Evolutionary conservation across 2,797 vertebrate genomes (phyloP).

Genomic region (Garrulus glandarius): DNA sequence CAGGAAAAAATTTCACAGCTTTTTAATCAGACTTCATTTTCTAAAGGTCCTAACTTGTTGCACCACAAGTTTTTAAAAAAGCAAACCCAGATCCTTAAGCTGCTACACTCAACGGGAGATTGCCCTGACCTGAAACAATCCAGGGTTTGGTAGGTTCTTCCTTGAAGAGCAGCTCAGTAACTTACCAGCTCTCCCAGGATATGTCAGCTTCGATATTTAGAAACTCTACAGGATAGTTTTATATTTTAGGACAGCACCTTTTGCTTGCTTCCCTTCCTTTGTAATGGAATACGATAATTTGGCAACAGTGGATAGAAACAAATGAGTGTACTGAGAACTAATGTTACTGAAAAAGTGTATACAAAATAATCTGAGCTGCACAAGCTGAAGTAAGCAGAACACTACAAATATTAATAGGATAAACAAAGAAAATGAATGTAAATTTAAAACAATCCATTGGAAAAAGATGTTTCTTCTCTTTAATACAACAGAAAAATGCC

Average conservation of each 20-base stretch:
- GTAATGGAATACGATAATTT: not conserved
- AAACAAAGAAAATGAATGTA: not conserved
- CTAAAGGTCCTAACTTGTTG: not conserved
- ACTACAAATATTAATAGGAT: not conserved
- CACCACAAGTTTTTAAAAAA: not conserved
- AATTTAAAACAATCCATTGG: not conserved
- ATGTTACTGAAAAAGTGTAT: not conserved
- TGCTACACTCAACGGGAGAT: not conserved
- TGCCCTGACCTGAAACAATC: not conserved
- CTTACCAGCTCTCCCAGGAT: not conserved
- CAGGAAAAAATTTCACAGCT: not conserved
- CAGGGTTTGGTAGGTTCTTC: fast-evolving
- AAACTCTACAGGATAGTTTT: not conserved
- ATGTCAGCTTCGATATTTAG: not conserved
- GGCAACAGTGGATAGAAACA: not conserved
- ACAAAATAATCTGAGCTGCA: not conserved
- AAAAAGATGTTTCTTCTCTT: not conserved
- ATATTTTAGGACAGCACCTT: not conserved
- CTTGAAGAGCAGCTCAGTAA: not conserved
- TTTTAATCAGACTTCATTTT: not conserved
- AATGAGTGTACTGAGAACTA: not conserved
- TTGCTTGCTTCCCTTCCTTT: not conserved
- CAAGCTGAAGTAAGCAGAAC: not conserved
- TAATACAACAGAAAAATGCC: not conserved
- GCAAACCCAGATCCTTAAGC: not conserved